Base-by-base conservation (phyloP, 2,888 invertebrate genomes). In the Altica lythri region DNA sequence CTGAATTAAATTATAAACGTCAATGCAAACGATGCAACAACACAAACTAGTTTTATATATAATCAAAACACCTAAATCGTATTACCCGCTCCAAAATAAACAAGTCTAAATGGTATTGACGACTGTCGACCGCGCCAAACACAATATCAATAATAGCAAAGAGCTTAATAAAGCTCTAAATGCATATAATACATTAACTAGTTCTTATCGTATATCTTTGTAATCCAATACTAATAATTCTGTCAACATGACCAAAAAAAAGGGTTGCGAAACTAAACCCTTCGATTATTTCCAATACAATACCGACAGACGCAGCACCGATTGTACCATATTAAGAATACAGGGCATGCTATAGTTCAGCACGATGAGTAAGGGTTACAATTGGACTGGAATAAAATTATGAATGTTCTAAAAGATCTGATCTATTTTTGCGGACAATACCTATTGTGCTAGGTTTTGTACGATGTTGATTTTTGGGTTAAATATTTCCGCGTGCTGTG, bases 141-240 rank as follows among this genome's bases (percentile, higher is more conserved):
- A 29, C 38, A 30, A 50, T 48, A 54, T 55, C 62, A 60, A 60
- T 62, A 55, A 59, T 58, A 60, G 55, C 62, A n/a, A 62, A 55
- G 56, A 56, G 49, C 59, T 55, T 63, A 63, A 63, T 63, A 54
- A 47, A 46, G 35, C 45, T 57, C 57, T 48, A 60, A 62, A 62
- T 60, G 60, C 55, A 57, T 34, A n/a, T n/a, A n/a, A n/a, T n/a
- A 25, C 37, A 50, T 48, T 43, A 46, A 45, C 40, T 34, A 42
- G 27, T 46, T 53, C 37, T 55, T 42, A 54, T 43, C 51, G 35
- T 32, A 27, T 34, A 55, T 22, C 34, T 47, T 27, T 34, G 68
- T 65, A 71, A 72, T 62, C 58, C 65, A 65, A 71, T 66, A 69
- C 70, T 72, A 70, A 69, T 71, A 71, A 69, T 68, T 70, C 68